Evolutionary conservation across 2,888 invertebrate species (phyloP).

Genomic region (Plutella xylostella): DNA sequence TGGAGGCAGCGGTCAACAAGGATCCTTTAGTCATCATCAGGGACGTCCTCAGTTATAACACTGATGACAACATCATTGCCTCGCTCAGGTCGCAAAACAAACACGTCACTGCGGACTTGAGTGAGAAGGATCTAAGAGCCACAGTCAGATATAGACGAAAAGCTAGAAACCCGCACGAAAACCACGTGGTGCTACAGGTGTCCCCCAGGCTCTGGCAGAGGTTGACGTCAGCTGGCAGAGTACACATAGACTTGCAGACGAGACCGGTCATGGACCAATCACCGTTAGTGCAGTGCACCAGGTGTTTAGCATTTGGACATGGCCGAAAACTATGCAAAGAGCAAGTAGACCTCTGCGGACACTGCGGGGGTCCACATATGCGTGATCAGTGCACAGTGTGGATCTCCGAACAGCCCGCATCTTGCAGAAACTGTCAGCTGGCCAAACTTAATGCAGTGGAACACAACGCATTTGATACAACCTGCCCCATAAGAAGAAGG

Average conservation of each 20-base stretch:
- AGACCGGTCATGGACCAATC: conserved; percentile 4
- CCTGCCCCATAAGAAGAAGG: conserved; percentile 12
- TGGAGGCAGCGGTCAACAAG: not conserved
- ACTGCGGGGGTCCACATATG: conserved; percentile 17
- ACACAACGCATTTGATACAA: conserved; percentile 10
- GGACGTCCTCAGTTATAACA: not conserved
- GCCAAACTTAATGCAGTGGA: not conserved
- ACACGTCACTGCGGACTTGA: too few species aligned
- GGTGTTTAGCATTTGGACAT: conserved; percentile 21
- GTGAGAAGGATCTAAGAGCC: not conserved
- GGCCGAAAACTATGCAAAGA: conserved; percentile 19
- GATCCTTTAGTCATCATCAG: not conserved
- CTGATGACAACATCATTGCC: not conserved
- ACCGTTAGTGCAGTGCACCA: conserved; percentile 13
- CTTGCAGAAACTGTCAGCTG: conserved; percentile 11
- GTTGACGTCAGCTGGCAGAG: conserved; percentile 3
- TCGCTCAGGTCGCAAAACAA: not conserved
- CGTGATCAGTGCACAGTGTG: conserved; percentile 12
- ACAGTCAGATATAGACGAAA: conserved; percentile 5
- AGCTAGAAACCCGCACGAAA: conserved; percentile 18
- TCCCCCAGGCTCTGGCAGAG: conserved; percentile 14
- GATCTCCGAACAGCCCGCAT: conserved; percentile 4
- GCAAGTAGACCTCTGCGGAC: conserved; percentile 15
- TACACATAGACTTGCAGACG: conserved; percentile 5
- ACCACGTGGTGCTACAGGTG: conserved; percentile 19